A percentile compares a stretch with the other conserved stretches of the same genome.
phyloP scores from a whole-genome alignment of 2,888 invertebrate species.

The Chalcis sispes region DNA sequence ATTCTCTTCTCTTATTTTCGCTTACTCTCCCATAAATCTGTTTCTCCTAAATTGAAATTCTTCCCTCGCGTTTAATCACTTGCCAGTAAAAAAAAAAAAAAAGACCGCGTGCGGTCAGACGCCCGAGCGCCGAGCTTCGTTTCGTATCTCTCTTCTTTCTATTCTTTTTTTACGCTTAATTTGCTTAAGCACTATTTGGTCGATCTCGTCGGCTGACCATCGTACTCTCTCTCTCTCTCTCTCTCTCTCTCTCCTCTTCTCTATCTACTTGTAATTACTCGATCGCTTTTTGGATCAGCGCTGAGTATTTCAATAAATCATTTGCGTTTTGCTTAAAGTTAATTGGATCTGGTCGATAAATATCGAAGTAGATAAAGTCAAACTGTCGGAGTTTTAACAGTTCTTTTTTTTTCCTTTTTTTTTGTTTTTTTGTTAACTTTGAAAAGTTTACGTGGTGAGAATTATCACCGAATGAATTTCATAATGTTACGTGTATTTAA shows the following conservation, averaged over 20 bases:
- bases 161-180: no score
- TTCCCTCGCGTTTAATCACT: constrained; percentile 38
- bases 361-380: background rate
- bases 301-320: constrained; percentile 19
- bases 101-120: background rate
- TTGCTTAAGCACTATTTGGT: constrained; percentile 43
- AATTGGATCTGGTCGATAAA: constrained; percentile 19
- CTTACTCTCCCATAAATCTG: constrained; percentile 25
- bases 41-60: constrained; percentile 51
- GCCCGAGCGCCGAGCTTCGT: constrained; percentile 17
- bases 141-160: background rate
- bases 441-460: no score
- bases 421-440: no score
- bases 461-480: no score
- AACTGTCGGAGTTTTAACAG: background rate
- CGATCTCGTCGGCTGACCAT: constrained; percentile 42
- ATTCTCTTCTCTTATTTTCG: background rate
- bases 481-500: no score
- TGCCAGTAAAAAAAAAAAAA: constrained; percentile 16
- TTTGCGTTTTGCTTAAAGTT: background rate
- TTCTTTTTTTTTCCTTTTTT: background rate
- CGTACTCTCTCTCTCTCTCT: background rate
- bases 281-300: constrained; percentile 11
- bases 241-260: background rate
- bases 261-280: constrained; percentile 8